Conservation (phyloP, 2,888 invertebrate species). For the Lasioglossum zephyrum region DNA sequence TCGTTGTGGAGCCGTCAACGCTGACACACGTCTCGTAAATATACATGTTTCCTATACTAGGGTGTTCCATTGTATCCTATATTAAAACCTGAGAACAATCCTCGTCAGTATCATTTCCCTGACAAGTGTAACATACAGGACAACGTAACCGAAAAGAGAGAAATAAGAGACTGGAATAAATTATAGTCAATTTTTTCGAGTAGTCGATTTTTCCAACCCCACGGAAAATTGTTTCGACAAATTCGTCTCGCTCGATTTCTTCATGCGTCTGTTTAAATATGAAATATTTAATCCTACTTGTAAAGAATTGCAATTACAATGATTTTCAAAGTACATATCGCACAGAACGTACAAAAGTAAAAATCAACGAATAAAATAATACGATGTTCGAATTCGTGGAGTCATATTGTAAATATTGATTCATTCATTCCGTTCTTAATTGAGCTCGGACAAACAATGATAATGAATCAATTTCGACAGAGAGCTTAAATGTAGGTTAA, state of each 20-base stretch:
- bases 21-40: constrained; percentile 8
- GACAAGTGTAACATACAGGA: not conserved
- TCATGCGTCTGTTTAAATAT: not conserved
- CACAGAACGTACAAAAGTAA: not conserved
- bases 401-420: not conserved
- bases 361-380: not conserved
- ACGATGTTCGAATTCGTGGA: not conserved
- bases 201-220: not conserved
- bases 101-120: not conserved
- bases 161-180: not conserved
- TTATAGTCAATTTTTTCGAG: not conserved
- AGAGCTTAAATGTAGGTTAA: not conserved
- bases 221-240: not conserved
- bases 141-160: not conserved
- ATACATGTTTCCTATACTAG: constrained; percentile 1
- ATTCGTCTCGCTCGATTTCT: not conserved
- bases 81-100: constrained; percentile 10
- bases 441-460: not conserved
- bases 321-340: not conserved
- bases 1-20: constrained; percentile 2
- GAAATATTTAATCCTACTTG: not conserved
- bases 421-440: not conserved
- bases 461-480: not conserved
- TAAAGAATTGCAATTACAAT: not conserved
- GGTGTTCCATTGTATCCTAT: constrained; percentile 3